Evolutionary conservation across 2,797 vertebrate species (phyloP).

Genomic region (Micromesistius poutassou): DNA sequence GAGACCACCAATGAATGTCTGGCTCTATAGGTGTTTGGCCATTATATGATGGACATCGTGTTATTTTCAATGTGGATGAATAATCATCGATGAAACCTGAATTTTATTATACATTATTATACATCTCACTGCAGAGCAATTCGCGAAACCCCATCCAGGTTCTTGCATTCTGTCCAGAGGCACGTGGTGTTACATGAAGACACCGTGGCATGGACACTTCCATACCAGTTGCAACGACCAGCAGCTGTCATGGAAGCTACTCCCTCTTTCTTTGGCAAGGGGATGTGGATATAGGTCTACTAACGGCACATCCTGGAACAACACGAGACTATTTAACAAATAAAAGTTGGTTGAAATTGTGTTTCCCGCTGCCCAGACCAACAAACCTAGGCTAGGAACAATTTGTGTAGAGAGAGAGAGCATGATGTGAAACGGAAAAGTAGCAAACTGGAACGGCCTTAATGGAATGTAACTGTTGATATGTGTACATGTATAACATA

Average conservation of each 20-base stretch:
- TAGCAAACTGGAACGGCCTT: not conserved
- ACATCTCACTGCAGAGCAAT: not conserved
- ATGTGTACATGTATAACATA: not conserved
- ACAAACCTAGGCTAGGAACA: not conserved
- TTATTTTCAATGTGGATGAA: no score
- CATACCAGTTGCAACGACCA: not conserved
- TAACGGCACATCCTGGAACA: not conserved
- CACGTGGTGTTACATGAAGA: not conserved
- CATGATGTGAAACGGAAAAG: not conserved
- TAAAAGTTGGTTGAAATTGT: not conserved
- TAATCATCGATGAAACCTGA: not conserved
- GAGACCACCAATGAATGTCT: not conserved
- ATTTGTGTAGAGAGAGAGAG: not conserved
- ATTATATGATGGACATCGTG: no score
- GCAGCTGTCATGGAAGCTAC: conserved; percentile 1
- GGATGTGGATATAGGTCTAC: not conserved
- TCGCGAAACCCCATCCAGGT: not conserved
- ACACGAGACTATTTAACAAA: not conserved
- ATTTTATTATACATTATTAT: not conserved
- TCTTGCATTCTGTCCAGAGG: not conserved
- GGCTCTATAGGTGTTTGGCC: not conserved
- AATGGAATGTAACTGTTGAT: not conserved
- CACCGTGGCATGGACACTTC: not conserved
- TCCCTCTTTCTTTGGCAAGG: not conserved
- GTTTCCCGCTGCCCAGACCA: not conserved